Conservation (phyloP, 2,888 invertebrate genomes). For the Sphaerophoria taeniata region DNA sequence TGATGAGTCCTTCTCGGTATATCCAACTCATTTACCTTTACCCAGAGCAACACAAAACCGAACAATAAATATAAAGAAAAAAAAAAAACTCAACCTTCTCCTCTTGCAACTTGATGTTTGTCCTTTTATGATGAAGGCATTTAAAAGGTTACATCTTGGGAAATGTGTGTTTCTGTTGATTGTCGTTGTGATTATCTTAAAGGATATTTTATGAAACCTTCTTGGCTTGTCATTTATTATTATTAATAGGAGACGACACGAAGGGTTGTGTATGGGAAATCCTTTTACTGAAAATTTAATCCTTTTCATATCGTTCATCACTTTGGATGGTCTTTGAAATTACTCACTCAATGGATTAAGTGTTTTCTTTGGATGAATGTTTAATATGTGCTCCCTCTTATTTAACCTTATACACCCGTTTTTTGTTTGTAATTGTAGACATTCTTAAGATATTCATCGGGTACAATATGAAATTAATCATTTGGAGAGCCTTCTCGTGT, state of each 20-base stretch:
- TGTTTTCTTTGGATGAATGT: background rate
- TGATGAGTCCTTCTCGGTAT: slow-evolving; percentile 39
- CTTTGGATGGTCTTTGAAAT: slow-evolving; percentile 35
- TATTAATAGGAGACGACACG: background rate
- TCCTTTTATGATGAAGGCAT: slow-evolving; percentile 57
- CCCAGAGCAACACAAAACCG: background rate
- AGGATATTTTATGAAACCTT: slow-evolving; percentile 29
- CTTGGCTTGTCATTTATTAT: slow-evolving; percentile 7
- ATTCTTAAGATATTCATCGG: slow-evolving; percentile 52
- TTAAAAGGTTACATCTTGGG: slow-evolving; percentile 52
- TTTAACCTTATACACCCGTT: background rate
- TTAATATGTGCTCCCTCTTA: background rate
- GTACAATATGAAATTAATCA: slow-evolving; percentile 59
- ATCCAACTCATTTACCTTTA: slow-evolving; percentile 22
- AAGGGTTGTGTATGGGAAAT: slow-evolving; percentile 17
- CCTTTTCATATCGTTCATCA: slow-evolving; percentile 65
- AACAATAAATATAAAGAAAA: background rate
- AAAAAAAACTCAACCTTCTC: slow-evolving; percentile 49
- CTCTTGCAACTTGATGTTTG: slow-evolving; percentile 36
- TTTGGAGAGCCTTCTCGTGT: slow-evolving; percentile 62
- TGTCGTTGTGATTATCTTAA: slow-evolving; percentile 12
- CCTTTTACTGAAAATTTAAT: slow-evolving; percentile 63
- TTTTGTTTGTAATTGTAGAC: slow-evolving; percentile 40
- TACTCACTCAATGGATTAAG: slow-evolving; percentile 39
- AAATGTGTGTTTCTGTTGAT: slow-evolving; percentile 34